These are phyloP conservation scores for Ahaetulla prasina DNA, from an alignment of 2,113 vertebrate genomes.

Conservation along the genomic window DNA sequence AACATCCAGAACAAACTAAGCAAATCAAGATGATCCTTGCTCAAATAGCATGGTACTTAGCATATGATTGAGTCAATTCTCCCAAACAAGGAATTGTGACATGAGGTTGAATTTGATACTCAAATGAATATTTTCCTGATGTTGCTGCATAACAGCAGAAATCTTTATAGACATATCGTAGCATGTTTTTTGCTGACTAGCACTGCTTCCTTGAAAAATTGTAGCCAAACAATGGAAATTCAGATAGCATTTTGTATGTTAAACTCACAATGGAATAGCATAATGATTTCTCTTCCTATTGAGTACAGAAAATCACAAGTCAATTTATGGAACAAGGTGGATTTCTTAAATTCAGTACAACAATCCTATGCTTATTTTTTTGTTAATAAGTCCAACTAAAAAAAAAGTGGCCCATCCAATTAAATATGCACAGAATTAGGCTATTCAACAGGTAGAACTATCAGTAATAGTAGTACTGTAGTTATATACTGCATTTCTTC, in stretches of 20 bases:
- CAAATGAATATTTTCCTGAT: background rate
- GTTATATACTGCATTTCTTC: background rate
- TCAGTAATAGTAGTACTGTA: background rate
- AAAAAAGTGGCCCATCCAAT: background rate
- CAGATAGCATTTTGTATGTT: background rate
- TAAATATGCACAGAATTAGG: background rate
- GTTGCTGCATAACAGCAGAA: background rate
- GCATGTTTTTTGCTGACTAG: background rate
- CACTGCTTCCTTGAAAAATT: background rate
- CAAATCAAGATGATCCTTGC: background rate
- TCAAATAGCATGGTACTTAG: background rate
- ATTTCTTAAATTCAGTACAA: background rate
- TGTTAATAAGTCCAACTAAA: background rate
- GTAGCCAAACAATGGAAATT: background rate
- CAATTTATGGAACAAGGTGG: background rate
- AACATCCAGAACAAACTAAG: background rate
- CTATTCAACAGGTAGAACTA: background rate
- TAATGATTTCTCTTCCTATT: background rate
- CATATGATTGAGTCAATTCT: background rate
- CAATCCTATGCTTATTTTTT: background rate
- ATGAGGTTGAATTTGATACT: background rate
- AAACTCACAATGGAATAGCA: background rate
- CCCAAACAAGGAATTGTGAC: background rate
- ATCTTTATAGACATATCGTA: background rate
- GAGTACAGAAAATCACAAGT: background rate